phyloP scores from a whole-genome alignment of 1,140 invertebrate species.

The Rhopalosiphum maidis region DNA sequence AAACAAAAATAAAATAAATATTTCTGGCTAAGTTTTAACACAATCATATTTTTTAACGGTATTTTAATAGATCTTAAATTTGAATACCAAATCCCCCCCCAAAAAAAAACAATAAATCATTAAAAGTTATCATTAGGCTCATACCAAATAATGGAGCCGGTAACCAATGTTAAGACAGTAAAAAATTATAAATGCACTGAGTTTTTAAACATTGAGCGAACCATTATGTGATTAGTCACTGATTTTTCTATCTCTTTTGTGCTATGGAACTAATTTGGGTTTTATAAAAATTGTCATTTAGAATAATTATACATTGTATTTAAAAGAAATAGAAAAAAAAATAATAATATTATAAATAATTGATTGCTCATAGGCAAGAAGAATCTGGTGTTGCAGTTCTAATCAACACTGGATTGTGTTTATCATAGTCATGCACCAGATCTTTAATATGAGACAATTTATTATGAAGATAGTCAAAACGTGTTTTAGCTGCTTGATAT shows the following conservation, averaged over 20 bases:
- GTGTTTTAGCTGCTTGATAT: conserved; percentile 74
- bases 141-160: background rate
- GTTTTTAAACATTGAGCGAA: conserved; percentile 45
- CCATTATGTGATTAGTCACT: conserved; percentile 20
- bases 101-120: conserved; percentile 22
- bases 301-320: conserved; percentile 52
- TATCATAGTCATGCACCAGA: conserved; percentile 82
- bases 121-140: conserved; percentile 25
- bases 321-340: conserved; percentile 43
- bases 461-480: conserved; percentile 85
- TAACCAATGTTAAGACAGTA: conserved; percentile 46
- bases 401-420: conserved; percentile 49
- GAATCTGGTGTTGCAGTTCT: conserved; percentile 55
- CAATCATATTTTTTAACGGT: conserved; percentile 31
- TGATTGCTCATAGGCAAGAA: conserved; percentile 52
- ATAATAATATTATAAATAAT: conserved; percentile 23
- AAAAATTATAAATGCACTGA: conserved; percentile 52
- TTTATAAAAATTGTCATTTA: conserved; percentile 51
- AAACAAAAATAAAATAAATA: conserved; percentile 49
- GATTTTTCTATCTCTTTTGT: conserved; percentile 36
- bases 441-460: conserved; percentile 90
- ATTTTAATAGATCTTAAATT: conserved; percentile 43
- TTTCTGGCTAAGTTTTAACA: conserved; percentile 46
- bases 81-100: background rate
- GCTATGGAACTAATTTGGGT: conserved; percentile 48